Percentiles rank a stretch among this genome's conserved stretches.
phyloP scores from a whole-genome alignment of 1,140 invertebrate genomes.

The Nomia melanderi region DNA sequence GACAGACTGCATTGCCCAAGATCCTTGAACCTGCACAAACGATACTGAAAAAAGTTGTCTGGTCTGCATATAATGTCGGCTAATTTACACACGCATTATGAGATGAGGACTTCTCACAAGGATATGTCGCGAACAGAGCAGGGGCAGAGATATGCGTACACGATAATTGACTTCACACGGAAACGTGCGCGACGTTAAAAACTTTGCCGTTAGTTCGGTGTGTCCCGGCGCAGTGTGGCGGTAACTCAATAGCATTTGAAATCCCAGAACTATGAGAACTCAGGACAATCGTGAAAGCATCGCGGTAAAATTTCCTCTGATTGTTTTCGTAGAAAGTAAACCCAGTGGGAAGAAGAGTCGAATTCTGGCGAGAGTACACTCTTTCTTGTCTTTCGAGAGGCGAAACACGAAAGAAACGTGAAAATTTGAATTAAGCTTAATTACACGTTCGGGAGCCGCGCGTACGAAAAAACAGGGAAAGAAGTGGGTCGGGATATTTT shows the following conservation, averaged over 20 bases:
- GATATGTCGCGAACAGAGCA: neutral
- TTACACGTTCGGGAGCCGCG: too few species aligned
- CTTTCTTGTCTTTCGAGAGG: conserved; percentile 21
- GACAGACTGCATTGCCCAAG: neutral
- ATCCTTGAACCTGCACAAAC: neutral
- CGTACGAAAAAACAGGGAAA: neutral
- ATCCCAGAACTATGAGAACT: conserved; percentile 71
- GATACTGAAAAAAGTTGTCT: neutral
- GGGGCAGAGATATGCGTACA: neutral
- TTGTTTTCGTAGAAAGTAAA: conserved; percentile 73
- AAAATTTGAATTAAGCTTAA: too few species aligned
- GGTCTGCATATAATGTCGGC: neutral
- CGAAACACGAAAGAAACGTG: neutral
- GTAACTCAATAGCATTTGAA: conserved; percentile 59
- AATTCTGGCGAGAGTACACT: conserved; percentile 44
- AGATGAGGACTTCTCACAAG: neutral
- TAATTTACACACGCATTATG: neutral
- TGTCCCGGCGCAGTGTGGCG: too few species aligned
- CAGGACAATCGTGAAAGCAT: conserved; percentile 77
- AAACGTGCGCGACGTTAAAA: conserved; percentile 42
- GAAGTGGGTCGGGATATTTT: conserved; percentile 45
- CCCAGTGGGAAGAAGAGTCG: conserved; percentile 43
- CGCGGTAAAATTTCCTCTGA: conserved; percentile 61
- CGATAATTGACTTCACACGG: conserved; percentile 45
- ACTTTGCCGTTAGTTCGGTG: conserved; percentile 51